Evolutionary conservation across 2,113 vertebrate species (phyloP).

Genomic region (Sander lucioperca): DNA sequence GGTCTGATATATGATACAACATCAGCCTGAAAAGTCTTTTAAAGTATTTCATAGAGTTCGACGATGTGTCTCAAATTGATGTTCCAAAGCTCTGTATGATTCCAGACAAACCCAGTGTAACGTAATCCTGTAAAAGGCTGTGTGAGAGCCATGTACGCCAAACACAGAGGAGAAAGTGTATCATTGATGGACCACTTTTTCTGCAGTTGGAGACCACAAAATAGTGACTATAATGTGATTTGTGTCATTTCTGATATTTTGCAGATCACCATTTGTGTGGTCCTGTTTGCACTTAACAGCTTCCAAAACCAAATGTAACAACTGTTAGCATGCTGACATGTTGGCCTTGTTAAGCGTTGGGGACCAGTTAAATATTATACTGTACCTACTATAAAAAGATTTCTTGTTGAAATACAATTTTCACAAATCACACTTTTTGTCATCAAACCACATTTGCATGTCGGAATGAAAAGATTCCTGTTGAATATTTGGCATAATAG

Average conservation of each 20-base stretch:
- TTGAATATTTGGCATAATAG: background rate
- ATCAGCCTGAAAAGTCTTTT: conserved; percentile 23
- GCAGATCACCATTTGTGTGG: background rate
- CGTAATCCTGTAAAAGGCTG: background rate
- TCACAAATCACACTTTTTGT: no score
- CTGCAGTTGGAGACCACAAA: background rate
- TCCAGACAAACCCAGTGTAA: conserved; percentile 1
- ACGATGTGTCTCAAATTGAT: background rate
- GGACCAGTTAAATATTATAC: background rate
- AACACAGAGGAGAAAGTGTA: background rate
- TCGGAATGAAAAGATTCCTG: background rate
- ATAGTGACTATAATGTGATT: background rate
- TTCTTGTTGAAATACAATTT: no score
- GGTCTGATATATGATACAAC: conserved; percentile 41
- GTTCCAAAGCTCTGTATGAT: background rate
- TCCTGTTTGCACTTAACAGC: background rate
- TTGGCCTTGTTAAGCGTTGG: background rate
- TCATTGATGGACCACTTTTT: background rate
- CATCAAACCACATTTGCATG: background rate
- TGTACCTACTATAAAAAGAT: background rate
- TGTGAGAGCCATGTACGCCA: background rate
- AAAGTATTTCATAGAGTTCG: conserved; percentile 1
- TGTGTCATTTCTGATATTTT: no score
- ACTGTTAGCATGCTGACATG: background rate
- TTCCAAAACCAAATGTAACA: background rate